Evolutionary conservation across 2,797 vertebrate genomes (phyloP).

Genomic region (Pteropus rufus): DNA sequence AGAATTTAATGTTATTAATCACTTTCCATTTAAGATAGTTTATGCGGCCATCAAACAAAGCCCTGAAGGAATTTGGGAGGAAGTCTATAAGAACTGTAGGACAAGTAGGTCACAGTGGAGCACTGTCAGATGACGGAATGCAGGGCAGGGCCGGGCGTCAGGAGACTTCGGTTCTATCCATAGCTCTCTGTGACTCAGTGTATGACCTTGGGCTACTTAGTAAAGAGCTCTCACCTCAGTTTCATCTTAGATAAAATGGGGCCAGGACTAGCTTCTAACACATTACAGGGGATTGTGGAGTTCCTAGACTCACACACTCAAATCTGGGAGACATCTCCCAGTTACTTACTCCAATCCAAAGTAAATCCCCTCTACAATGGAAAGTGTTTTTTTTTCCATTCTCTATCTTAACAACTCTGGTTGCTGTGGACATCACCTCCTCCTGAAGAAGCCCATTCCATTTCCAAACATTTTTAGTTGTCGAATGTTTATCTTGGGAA

Average conservation of each 20-base stretch:
- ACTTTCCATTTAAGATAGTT: conserved; percentile 42
- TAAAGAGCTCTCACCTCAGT: conserved; percentile 41
- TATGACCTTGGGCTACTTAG: conserved; percentile 72
- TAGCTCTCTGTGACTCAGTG: conserved; percentile 39
- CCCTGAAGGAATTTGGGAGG: conserved; percentile 33
- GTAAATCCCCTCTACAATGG: neutral
- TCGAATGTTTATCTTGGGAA: neutral
- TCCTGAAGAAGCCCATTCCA: neutral
- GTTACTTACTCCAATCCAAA: neutral
- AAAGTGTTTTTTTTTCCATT: neutral
- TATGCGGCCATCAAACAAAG: conserved; percentile 35
- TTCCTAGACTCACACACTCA: neutral
- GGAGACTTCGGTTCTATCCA: conserved; percentile 1
- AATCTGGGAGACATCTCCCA: neutral
- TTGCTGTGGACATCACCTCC: neutral
- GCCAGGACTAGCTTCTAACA: neutral
- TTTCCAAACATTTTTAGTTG: neutral
- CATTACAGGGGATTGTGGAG: neutral
- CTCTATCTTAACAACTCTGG: neutral
- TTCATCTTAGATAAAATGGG: conserved; percentile 48
- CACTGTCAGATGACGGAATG: neutral
- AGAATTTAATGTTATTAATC: conserved; percentile 32
- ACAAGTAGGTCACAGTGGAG: conserved; percentile 67
- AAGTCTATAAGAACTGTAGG: conserved; percentile 46
- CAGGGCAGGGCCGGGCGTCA: conserved; percentile 9